These are phyloP conservation scores for Hetaerina titia DNA, from an alignment of 2,888 invertebrate genomes.

Conservation along the genomic window DNA sequence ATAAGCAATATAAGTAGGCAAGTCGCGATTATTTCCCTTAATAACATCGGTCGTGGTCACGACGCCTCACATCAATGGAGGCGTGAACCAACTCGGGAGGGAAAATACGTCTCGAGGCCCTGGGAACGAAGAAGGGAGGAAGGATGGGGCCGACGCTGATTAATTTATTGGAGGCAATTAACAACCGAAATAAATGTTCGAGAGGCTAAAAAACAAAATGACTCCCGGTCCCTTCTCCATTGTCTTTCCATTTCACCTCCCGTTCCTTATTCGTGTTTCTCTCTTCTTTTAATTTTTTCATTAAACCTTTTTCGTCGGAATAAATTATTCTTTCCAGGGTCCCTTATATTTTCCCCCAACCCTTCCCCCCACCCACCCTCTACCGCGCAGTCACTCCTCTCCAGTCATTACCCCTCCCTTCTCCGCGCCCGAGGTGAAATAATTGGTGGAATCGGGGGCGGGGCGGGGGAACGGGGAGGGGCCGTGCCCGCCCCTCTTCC, in stretches of 20 bases:
- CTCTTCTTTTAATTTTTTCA: too few relatives aligned
- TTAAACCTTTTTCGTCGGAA: background rate
- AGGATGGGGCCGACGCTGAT: background rate
- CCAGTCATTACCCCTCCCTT: background rate
- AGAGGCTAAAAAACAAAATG: conserved; percentile 25
- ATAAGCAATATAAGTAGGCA: too few relatives aligned
- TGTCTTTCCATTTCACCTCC: too few relatives aligned
- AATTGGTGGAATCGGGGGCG: background rate
- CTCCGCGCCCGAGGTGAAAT: background rate
- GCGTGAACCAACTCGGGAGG: background rate
- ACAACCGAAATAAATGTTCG: conserved; percentile 49
- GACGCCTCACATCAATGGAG: background rate
- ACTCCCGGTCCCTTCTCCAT: background rate
- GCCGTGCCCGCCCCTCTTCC: background rate
- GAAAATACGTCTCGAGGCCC: background rate
- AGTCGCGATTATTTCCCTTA: too few relatives aligned
- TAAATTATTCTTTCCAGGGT: background rate
- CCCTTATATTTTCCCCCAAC: background rate
- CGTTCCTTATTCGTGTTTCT: background rate
- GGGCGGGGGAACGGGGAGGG: background rate
- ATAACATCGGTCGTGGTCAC: background rate
- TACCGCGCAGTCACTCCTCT: background rate
- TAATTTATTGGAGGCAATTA: conserved; percentile 58
- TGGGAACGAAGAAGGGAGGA: background rate
- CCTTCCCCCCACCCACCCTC: too few relatives aligned